Conservation (phyloP, 2,113 vertebrate genomes). For the Macquaria australasica region DNA sequence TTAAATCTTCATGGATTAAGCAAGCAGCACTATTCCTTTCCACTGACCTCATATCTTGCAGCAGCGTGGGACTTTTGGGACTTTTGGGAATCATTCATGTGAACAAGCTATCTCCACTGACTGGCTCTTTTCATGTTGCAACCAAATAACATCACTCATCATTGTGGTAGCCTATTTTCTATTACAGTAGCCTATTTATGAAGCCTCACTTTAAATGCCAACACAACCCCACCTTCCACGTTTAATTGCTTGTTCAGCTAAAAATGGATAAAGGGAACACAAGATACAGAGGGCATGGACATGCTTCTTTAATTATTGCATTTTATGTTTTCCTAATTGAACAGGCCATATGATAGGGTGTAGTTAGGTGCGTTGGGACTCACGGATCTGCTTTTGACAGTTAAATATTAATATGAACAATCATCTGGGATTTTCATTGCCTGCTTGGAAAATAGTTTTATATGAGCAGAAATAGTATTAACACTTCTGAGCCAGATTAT, state of each 20-base stretch:
- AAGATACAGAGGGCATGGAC: not conserved
- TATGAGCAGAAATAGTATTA: conserved; percentile 10
- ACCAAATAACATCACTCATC: conserved; percentile 36
- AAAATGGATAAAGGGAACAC: not conserved
- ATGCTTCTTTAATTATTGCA: not conserved
- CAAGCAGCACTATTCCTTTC: conserved; percentile 47
- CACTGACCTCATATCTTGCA: conserved; percentile 71
- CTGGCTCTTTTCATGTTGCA: conserved; percentile 26
- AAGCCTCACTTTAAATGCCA: conserved; percentile 20
- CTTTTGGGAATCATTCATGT: conserved; percentile 57
- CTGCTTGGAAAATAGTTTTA: conserved; percentile 4
- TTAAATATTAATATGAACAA: not conserved
- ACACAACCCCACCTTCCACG: not conserved
- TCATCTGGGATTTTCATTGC: not conserved
- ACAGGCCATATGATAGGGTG: not conserved
- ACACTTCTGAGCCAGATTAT: conserved; percentile 22
- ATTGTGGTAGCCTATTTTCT: conserved; percentile 34
- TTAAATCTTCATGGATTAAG: conserved; percentile 21
- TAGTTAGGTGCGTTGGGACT: not conserved
- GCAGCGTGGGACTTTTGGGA: conserved; percentile 62
- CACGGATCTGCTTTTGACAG: not conserved
- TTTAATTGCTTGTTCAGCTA: not conserved
- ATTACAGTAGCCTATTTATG: conserved; percentile 24
- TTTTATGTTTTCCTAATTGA: not conserved
- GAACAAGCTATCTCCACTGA: conserved; percentile 48